These are phyloP conservation scores for Poliocrania exsul DNA, from an alignment of 2,797 vertebrate genomes.

Conservation along the genomic window DNA sequence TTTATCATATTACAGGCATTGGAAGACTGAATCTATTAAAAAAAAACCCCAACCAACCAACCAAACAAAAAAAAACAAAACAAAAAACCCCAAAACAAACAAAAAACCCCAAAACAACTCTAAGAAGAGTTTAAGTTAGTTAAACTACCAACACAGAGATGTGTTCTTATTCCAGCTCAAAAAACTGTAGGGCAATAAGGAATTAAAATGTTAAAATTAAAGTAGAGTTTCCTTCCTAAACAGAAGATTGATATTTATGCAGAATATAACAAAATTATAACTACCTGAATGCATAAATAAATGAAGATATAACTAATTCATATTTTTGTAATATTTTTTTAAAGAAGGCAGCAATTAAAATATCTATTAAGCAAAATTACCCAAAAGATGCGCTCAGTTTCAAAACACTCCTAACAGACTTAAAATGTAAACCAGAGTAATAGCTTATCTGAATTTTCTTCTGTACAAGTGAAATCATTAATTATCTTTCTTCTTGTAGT, in stretches of 20 bases:
- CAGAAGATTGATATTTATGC: not conserved
- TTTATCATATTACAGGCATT: slow-evolving; percentile 62
- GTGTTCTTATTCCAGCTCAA: not conserved
- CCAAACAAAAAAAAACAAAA: no score
- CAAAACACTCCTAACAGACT: not conserved
- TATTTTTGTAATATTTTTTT: not conserved
- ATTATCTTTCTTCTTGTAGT: not conserved
- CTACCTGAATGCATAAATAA: not conserved
- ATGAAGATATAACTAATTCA: not conserved
- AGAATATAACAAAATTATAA: not conserved
- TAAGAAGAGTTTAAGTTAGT: not conserved
- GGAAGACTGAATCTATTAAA: slow-evolving; percentile 48
- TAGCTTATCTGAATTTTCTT: not conserved
- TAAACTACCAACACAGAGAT: not conserved
- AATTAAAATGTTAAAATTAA: not conserved
- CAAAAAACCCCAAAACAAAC: no score
- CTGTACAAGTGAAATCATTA: not conserved
- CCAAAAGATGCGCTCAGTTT: not conserved
- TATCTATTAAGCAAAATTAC: not conserved
- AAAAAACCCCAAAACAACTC: not conserved
- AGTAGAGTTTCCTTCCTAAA: not conserved
- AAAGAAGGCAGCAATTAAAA: not conserved
- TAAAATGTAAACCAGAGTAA: not conserved
- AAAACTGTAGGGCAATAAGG: not conserved
- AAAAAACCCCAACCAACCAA: no score